Conservation (phyloP, 1,140 invertebrate species). For the Lanistes nyassanus region DNA sequence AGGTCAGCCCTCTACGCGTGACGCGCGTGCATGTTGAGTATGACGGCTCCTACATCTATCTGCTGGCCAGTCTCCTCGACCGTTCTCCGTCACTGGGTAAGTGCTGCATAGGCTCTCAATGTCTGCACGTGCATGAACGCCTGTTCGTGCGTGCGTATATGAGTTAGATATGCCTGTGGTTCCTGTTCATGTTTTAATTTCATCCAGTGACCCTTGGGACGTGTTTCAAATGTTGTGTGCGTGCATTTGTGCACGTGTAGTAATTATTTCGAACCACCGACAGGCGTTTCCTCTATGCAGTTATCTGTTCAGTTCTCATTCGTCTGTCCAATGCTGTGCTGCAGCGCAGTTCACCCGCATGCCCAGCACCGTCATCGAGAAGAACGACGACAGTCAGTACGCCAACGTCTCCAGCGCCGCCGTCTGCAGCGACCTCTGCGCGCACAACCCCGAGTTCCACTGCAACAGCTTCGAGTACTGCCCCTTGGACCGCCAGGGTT, state of each 20-base stretch:
- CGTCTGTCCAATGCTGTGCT: not conserved
- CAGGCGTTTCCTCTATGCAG: too few relatives aligned
- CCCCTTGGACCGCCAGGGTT: constrained; percentile 28
- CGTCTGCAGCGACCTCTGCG: not conserved
- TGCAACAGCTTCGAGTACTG: constrained; percentile 56
- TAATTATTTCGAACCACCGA: not conserved
- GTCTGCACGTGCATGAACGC: not conserved
- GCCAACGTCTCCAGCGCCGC: not conserved
- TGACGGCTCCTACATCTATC: constrained; percentile 47
- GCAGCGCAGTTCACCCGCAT: not conserved
- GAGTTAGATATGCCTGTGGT: not conserved
- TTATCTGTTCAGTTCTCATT: constrained; percentile 4
- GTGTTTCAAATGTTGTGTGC: not conserved
- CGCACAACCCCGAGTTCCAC: constrained; percentile 27
- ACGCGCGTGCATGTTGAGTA: constrained; percentile 42
- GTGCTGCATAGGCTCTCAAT: too few relatives aligned
- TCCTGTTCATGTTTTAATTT: not conserved
- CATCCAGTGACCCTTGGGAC: not conserved
- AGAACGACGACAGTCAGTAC: not conserved
- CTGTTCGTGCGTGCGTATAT: not conserved
- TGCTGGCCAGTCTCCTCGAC: constrained; percentile 43
- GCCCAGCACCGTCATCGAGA: not conserved
- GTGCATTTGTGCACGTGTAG: constrained; percentile 11
- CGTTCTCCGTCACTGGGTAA: constrained; percentile 42
- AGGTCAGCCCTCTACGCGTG: constrained; percentile 44